These are phyloP conservation scores for Hylyphantes graminicola DNA, from an alignment of 1,140 invertebrate species.

Conservation along the genomic window DNA sequence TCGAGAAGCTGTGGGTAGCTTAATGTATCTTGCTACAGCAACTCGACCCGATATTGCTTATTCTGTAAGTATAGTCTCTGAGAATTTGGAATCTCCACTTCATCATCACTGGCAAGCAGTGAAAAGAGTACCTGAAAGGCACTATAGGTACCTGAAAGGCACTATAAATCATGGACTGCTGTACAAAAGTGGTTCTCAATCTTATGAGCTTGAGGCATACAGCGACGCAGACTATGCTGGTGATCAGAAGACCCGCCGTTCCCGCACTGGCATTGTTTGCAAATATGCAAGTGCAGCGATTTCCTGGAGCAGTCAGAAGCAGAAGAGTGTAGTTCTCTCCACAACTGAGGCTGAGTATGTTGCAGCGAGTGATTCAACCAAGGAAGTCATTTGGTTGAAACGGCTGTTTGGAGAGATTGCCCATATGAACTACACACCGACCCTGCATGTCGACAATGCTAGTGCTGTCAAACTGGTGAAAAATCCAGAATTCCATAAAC, in stretches of 20 bases:
- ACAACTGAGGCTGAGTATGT: constrained; percentile 58
- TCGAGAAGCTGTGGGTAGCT: constrained; percentile 55
- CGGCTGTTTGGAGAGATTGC: constrained; percentile 35
- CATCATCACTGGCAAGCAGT: constrained; percentile 64
- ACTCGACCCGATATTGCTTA: constrained; percentile 70
- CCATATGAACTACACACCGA: not conserved
- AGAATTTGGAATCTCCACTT: constrained; percentile 5
- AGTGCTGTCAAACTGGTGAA: constrained; percentile 57
- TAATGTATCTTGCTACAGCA: constrained; percentile 68
- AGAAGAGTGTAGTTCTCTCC: constrained; percentile 32
- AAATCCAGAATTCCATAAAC: constrained; percentile 53
- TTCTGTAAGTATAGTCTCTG: constrained; percentile 64
- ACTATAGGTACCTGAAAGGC: constrained; percentile 69
- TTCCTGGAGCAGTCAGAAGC: constrained; percentile 27
- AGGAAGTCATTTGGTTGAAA: constrained; percentile 61
- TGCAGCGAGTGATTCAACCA: constrained; percentile 40
- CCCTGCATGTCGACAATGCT: constrained; percentile 60
- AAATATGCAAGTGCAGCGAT: constrained; percentile 2
- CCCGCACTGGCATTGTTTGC: constrained; percentile 38
- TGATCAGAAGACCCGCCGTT: constrained; percentile 23
- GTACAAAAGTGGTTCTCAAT: not conserved
- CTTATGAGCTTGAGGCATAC: constrained; percentile 53
- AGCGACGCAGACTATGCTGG: constrained; percentile 64
- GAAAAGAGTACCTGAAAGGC: constrained; percentile 69
- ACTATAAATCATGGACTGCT: constrained; percentile 63